Conservation (phyloP, 2,113 vertebrate species). For the Heterocephalus glaber region DNA sequence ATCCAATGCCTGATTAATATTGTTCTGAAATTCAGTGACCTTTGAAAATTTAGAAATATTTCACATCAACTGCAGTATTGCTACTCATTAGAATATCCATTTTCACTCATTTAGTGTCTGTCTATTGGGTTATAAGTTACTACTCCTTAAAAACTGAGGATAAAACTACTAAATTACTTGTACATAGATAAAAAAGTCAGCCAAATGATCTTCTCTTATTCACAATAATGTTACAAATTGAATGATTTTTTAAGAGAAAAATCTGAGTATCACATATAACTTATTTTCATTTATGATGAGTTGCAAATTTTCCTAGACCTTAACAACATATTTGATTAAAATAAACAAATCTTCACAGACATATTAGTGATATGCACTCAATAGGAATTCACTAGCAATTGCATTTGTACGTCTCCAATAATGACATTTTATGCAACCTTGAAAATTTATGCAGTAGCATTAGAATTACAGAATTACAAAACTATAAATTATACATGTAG, state of each 20-base stretch:
- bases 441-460: constrained; percentile 48
- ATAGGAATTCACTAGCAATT: constrained; percentile 43
- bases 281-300: neutral
- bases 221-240: neutral
- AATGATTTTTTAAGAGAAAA: neutral
- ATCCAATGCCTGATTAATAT: constrained; percentile 61
- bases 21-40: constrained; percentile 54
- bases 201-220: neutral
- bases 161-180: neutral
- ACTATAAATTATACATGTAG: constrained; percentile 56
- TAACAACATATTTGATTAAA: neutral
- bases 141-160: neutral
- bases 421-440: constrained; percentile 57
- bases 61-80: neutral
- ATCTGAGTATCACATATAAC: neutral
- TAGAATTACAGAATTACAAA: constrained; percentile 63
- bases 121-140: neutral
- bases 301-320: neutral
- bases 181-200: neutral
- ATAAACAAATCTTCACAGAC: neutral
- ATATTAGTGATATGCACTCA: neutral
- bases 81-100: constrained; percentile 30
- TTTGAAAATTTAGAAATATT: constrained; percentile 50
- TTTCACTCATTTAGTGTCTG: constrained; percentile 2
- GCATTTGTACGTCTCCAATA: neutral